Evolutionary conservation across 2,888 invertebrate species (phyloP), one percentile per base, ranked within the genome.

Genomic region (Arctia plantaginis): DNA sequence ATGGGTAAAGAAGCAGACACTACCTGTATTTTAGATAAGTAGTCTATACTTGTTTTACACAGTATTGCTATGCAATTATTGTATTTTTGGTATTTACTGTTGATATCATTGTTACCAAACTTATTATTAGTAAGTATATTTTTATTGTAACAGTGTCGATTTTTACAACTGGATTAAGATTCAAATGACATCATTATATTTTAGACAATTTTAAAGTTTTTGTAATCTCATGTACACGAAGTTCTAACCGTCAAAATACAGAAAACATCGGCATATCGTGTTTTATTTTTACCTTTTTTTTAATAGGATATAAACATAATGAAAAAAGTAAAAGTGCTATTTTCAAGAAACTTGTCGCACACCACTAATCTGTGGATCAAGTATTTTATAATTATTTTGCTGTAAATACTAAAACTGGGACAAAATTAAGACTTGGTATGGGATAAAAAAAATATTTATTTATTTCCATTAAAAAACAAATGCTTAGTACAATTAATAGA

Each of bases 61-160:
- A 85, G 84, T 84, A 84, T 85, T 84, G 88, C 85, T 80, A 80
- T 85, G 86, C 85, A 85, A 86, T 87, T 76, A 77, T 81, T 82
- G 80, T 85, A 82, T 82, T 81, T 83, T 82, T 78, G n/a, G n/a
- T 79, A 82, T 77, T 78, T 75, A 80, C 75, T 82, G 76, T 85
- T 83, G 84, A 80, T 73, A 80, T 78, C 83, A 83, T 75, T 78
- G 83, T 86, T 85, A 86, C 83, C 82, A 82, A 80, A 79, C 67
- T 33, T 78, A 71, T 33, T 78, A 71, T 82, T 85, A 55, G 85
- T 85, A 83, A 86, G 81, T 82, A 82, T 80, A 71, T 75, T 82
- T 85, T 80, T 75, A 67, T 72, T 70, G 33, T 69, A 62, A 62
- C 30, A 27, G 18, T 62, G 62, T 62, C 62, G 18, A 62, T 62